Conservation (phyloP, 2,888 invertebrate genomes). For the Ectropis crepuscularia region DNA sequence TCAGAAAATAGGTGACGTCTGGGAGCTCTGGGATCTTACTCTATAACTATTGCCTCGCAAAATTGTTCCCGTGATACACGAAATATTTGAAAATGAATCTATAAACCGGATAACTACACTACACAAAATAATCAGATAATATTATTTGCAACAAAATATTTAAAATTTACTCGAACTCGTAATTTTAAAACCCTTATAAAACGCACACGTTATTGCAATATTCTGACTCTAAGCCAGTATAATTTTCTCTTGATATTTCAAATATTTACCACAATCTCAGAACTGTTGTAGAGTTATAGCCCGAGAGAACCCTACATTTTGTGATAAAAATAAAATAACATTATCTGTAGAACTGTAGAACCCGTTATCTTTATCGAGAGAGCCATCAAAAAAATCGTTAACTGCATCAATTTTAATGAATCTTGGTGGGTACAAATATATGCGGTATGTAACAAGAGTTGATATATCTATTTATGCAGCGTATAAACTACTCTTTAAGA, state of each 20-base stretch:
- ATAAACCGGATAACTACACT: too few species aligned
- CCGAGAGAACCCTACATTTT: conserved; percentile 41
- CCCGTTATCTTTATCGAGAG: conserved; percentile 43
- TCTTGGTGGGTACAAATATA: conserved; percentile 26
- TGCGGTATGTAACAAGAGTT: conserved; percentile 20
- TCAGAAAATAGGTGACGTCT: too few species aligned
- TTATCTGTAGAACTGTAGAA: conserved; percentile 35
- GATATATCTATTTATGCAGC: conserved; percentile 28
- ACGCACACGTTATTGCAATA: background rate
- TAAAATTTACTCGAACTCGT: too few species aligned
- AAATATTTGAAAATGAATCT: background rate
- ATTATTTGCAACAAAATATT: too few species aligned
- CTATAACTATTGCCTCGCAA: too few species aligned
- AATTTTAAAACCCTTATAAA: too few species aligned
- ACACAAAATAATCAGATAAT: too few species aligned
- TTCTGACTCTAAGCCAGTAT: conserved; percentile 3
- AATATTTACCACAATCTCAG: conserved; percentile 17
- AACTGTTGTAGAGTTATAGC: conserved; percentile 32
- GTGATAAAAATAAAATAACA: conserved; percentile 37
- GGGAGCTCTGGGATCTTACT: too few species aligned
- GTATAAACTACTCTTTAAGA: conserved; percentile 24
- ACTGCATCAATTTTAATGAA: conserved; percentile 44
- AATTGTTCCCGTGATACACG: too few species aligned
- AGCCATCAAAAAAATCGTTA: conserved; percentile 43
- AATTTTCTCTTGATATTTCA: conserved; percentile 28